Conservation (phyloP, 2,888 invertebrate species). For the Cylloceria caligata region DNA sequence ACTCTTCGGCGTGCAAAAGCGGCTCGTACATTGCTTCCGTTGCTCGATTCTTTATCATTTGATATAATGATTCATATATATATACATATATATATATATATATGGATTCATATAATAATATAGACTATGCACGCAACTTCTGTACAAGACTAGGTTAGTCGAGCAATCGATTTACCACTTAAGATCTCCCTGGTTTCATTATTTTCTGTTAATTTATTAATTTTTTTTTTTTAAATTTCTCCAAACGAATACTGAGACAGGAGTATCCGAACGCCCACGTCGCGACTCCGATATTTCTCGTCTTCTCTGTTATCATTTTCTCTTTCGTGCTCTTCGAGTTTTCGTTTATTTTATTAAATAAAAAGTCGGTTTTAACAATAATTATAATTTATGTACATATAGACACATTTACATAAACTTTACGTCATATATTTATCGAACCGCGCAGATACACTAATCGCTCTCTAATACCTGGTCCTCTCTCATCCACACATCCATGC, state of each 20-base stretch:
- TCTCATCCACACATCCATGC: conserved; percentile 37
- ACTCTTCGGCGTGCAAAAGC: conserved; percentile 69
- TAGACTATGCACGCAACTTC: conserved; percentile 79
- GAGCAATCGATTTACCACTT: conserved; percentile 77
- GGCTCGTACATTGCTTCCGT: conserved; percentile 56
- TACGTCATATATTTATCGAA: conserved; percentile 68
- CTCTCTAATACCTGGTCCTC: conserved; percentile 53
- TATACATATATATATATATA: conserved; percentile 42
- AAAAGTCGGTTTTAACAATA: conserved; percentile 75
- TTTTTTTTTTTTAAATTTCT: conserved; percentile 29
- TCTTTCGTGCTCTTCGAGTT: conserved; percentile 34
- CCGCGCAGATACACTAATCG: conserved; percentile 51
- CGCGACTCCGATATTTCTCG: conserved; percentile 47
- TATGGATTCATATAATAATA: conserved; percentile 68
- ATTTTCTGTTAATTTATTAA: conserved; percentile 34
- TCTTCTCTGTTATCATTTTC: conserved; percentile 29
- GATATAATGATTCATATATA: conserved; percentile 49
- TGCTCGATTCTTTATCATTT: conserved; percentile 55
- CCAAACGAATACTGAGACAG: neutral
- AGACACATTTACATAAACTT: conserved; percentile 83
- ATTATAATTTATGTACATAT: conserved; percentile 83
- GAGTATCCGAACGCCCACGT: conserved; percentile 10
- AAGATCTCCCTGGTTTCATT: conserved; percentile 40
- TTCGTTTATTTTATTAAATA: conserved; percentile 69
- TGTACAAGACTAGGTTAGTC: conserved; percentile 84